phyloP scores from a whole-genome alignment of 2,888 invertebrate genomes.

The Muschampia plurimacula region DNA sequence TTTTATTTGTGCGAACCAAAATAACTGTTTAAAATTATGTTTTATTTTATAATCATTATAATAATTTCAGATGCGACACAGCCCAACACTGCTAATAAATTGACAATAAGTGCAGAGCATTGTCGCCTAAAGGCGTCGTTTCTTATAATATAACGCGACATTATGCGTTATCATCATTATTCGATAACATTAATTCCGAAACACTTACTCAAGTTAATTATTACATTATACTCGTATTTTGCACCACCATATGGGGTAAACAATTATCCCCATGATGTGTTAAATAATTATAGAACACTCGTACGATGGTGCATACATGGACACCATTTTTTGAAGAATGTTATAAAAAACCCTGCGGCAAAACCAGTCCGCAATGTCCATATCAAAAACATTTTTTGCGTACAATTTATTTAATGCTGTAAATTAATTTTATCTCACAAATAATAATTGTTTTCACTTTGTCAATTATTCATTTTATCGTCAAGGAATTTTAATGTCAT shows the following conservation, averaged over 20 bases:
- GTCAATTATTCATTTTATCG: background rate
- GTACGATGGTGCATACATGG: background rate
- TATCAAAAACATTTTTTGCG: constrained; percentile 9
- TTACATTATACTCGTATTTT: constrained; percentile 29
- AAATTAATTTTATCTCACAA: constrained; percentile 9
- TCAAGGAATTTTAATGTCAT: background rate
- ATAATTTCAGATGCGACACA: background rate
- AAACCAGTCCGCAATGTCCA: background rate
- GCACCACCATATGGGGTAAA: constrained; percentile 27
- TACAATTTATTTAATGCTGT: constrained; percentile 9
- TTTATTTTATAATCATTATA: background rate
- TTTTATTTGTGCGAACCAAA: too few species aligned
- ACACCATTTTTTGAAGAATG: constrained; percentile 9
- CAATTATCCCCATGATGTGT: constrained; percentile 31
- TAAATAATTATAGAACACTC: constrained; percentile 32
- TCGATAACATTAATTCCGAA: constrained; percentile 32
- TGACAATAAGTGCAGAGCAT: constrained; percentile 2
- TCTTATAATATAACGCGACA: background rate
- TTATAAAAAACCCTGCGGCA: constrained; percentile 1
- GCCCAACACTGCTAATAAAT: background rate
- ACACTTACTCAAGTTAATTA: constrained; percentile 30
- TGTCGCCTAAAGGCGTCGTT: constrained; percentile 25
- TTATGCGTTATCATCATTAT: constrained; percentile 32
- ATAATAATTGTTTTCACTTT: constrained; percentile 5
- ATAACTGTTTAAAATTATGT: background rate